These are phyloP conservation scores for Arenaria interpres DNA, from an alignment of 2,113 vertebrate genomes.

Conservation along the genomic window DNA sequence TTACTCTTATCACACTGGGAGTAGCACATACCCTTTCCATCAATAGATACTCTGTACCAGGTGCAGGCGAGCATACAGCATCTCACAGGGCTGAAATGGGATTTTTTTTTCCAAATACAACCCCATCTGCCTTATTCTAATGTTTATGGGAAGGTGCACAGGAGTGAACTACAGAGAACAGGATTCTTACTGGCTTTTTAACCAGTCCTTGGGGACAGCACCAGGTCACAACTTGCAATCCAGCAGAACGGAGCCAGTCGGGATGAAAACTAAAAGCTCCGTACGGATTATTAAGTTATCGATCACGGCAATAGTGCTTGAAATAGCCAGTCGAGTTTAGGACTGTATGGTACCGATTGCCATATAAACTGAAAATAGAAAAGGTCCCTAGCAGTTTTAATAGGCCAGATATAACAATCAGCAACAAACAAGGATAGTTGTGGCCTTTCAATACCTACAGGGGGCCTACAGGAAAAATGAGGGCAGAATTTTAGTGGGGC, in stretches of 20 bases:
- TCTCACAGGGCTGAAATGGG: not conserved
- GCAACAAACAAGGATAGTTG: not conserved
- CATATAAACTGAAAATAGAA: not conserved
- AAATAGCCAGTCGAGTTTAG: not conserved
- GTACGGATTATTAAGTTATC: not conserved
- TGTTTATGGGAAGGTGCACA: not conserved
- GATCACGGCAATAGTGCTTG: not conserved
- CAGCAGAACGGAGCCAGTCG: not conserved
- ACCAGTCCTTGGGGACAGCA: not conserved
- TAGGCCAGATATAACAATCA: not conserved
- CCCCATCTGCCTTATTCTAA: not conserved
- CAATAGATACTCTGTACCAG: not conserved
- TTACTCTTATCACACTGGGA: not conserved
- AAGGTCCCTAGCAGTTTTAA: not conserved
- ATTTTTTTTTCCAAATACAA: not conserved
- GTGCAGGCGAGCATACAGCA: not conserved
- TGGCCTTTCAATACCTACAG: not conserved
- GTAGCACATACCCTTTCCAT: not conserved
- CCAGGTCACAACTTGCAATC: not conserved
- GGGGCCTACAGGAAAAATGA: not conserved
- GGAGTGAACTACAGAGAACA: not conserved
- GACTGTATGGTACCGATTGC: not conserved
- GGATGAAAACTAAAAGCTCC: conserved; percentile 18
- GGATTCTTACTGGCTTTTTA: not conserved
- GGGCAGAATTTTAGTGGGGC: not conserved